Conservation (phyloP, 2,888 invertebrate genomes). For the Trichopria drosophilae region DNA sequence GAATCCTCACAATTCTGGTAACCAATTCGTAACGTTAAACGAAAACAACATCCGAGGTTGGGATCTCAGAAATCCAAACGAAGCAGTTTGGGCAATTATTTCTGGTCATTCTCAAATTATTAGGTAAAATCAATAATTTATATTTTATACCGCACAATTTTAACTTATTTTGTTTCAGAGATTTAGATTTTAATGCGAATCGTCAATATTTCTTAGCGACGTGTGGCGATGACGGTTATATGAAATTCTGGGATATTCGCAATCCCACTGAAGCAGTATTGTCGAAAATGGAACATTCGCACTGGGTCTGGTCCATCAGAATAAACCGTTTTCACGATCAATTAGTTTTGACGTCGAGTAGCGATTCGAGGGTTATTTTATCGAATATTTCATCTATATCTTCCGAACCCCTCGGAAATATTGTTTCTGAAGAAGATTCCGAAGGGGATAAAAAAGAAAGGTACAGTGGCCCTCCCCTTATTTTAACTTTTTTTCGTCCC, state of each 20-base stretch:
- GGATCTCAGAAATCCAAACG: slow-evolving; percentile 77
- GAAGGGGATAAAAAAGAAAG: no score
- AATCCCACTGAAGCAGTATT: slow-evolving; percentile 78
- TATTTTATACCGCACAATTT: neutral
- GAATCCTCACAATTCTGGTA: slow-evolving; percentile 91
- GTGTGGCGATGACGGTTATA: slow-evolving; percentile 93
- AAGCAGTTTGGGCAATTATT: slow-evolving; percentile 81
- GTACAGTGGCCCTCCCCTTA: no score
- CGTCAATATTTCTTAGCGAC: slow-evolving; percentile 91
- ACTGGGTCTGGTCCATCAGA: slow-evolving; percentile 93
- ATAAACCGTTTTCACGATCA: slow-evolving; percentile 98
- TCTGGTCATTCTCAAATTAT: slow-evolving; percentile 87
- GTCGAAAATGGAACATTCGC: slow-evolving; percentile 80
- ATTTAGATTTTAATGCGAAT: slow-evolving; percentile 97
- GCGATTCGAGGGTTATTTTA: slow-evolving; percentile 89
- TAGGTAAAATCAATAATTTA: slow-evolving; percentile 48
- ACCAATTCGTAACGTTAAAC: slow-evolving; percentile 82
- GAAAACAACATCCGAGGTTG: slow-evolving; percentile 85
- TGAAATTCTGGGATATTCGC: slow-evolving; percentile 96
- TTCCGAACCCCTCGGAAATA: slow-evolving; percentile 72
- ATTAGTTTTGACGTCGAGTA: slow-evolving; percentile 88
- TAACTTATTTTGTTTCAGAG: slow-evolving; percentile 60
- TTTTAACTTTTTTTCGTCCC: no score
- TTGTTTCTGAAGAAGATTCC: slow-evolving; percentile 60
- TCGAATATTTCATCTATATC: slow-evolving; percentile 87